Evolutionary conservation across 2,888 invertebrate species (phyloP).

Genomic region (Drosophila mercatorum): DNA sequence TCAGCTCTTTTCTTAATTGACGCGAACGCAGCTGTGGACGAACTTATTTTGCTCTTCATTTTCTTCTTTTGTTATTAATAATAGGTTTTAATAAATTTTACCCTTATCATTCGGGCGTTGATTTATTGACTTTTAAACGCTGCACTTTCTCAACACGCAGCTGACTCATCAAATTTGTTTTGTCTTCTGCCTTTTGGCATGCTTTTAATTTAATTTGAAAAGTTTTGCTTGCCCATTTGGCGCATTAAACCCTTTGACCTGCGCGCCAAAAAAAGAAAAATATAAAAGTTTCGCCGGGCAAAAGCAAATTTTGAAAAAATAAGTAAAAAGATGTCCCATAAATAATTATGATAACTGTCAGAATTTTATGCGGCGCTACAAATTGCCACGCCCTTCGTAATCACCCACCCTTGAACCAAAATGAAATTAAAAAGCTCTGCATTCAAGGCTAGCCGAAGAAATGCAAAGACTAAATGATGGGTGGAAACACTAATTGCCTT

Average conservation of each 20-base stretch:
- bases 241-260: conserved; percentile 75
- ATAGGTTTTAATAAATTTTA: conserved; percentile 36
- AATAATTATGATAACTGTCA: conserved; percentile 79
- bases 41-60: conserved; percentile 6
- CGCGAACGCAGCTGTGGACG: neutral
- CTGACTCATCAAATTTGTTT: conserved; percentile 80
- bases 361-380: conserved; percentile 45
- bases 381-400: conserved; percentile 40
- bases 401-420: conserved; percentile 22
- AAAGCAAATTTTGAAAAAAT: conserved; percentile 24
- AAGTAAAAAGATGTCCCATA: conserved; percentile 65
- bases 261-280: neutral
- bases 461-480: neutral
- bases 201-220: conserved; percentile 82
- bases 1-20: neutral
- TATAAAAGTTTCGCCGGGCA: conserved; percentile 15
- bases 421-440: conserved; percentile 48
- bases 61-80: conserved; percentile 54
- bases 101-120: conserved; percentile 73
- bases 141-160: conserved; percentile 61
- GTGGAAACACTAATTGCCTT: neutral
- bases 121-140: conserved; percentile 81
- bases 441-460: neutral
- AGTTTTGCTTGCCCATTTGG: conserved; percentile 75
- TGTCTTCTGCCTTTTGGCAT: conserved; percentile 65